Evolutionary conservation across 2,888 invertebrate genomes (phyloP).

Genomic region (Mayetiola destructor): DNA sequence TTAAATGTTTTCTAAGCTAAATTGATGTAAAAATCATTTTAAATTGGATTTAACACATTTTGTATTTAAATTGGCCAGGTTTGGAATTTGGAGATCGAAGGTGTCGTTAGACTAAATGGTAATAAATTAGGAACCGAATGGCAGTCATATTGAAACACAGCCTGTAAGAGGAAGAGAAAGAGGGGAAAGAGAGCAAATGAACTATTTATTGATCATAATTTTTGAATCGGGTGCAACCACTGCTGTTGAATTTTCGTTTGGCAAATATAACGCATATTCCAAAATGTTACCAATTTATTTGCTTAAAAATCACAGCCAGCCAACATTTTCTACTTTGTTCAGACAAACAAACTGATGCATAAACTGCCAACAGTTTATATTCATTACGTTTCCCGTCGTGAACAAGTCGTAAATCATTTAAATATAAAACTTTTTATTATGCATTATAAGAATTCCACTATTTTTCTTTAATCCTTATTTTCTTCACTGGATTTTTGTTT

Average conservation of each 20-base stretch:
- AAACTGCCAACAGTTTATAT: conserved; percentile 10
- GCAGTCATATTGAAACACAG: neutral
- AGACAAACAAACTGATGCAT: conserved; percentile 1
- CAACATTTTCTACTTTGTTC: no score
- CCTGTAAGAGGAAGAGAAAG: neutral
- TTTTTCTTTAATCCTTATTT: no score
- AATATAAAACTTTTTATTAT: conserved; percentile 13
- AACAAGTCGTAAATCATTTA: conserved; percentile 14
- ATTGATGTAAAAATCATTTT: no score
- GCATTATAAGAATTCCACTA: conserved; percentile 1
- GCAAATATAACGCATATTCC: neutral
- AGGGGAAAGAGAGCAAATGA: neutral
- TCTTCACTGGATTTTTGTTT: no score
- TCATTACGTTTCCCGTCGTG: conserved; percentile 13
- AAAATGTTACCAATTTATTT: conserved; percentile 12
- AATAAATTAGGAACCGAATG: conserved; percentile 2
- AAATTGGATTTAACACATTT: no score
- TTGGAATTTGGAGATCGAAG: neutral
- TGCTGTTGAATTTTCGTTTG: neutral
- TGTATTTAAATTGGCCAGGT: no score
- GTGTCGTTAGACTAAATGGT: conserved; percentile 3
- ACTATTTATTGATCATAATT: conserved; percentile 8
- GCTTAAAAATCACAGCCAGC: conserved; percentile 12
- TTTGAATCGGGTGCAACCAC: neutral
- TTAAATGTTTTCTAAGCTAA: no score